These are phyloP conservation scores for Pipistrellus pygmaeus DNA, from an alignment of 2,797 vertebrate species.

Conservation along the genomic window DNA sequence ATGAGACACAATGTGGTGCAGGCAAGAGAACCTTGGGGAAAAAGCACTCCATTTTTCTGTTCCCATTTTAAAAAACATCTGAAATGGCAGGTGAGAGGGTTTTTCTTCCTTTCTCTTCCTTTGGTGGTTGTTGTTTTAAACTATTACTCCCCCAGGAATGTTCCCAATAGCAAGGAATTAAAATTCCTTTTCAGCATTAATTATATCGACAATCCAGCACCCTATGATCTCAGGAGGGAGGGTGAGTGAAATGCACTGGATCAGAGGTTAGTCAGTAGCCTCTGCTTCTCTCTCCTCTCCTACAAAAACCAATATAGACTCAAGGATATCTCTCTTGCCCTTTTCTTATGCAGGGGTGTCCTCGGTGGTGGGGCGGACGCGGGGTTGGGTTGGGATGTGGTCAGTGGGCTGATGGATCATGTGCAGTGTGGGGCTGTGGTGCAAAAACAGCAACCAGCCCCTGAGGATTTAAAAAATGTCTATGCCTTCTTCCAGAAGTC, in stretches of 20 bases:
- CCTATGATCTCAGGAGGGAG: not conserved
- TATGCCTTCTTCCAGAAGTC: not conserved
- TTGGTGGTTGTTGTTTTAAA: not conserved
- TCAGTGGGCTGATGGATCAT: not conserved
- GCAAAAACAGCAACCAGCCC: not conserved
- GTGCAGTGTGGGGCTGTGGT: not conserved
- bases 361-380: not conserved
- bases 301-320: not conserved
- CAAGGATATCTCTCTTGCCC: not conserved
- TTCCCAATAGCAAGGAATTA: slow-evolving; percentile 38
- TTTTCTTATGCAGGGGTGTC: not conserved
- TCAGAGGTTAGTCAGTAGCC: not conserved
- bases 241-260: not conserved
- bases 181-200: slow-evolving; percentile 44
- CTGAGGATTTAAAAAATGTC: not conserved
- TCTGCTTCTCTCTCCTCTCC: not conserved
- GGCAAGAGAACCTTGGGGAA: not conserved
- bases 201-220: slow-evolving; percentile 3
- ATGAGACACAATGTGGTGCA: slow-evolving; percentile 42
- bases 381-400: not conserved
- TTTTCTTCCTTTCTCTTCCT: not conserved
- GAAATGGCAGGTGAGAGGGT: slow-evolving; percentile 52
- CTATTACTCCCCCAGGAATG: not conserved
- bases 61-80: slow-evolving; percentile 37
- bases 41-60: slow-evolving; percentile 7